A percentile compares a stretch with the other conserved stretches of the same genome.
Conservation (phyloP, 2,888 invertebrate genomes). For the Bruchidius siliquastri region DNA sequence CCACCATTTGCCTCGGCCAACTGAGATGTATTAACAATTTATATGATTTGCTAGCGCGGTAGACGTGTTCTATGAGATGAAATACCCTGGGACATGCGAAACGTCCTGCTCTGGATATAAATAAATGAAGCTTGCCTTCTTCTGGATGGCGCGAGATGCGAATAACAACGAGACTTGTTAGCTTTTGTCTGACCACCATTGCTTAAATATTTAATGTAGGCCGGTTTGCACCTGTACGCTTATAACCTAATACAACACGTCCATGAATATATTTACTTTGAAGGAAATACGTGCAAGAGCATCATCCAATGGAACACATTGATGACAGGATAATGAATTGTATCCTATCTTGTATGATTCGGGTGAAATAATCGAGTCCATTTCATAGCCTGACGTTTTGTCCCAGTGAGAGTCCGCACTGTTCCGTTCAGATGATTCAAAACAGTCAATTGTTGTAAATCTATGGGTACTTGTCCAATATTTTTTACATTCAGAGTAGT, state of each 20-base stretch:
- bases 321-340: too few species aligned
- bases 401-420: too few species aligned
- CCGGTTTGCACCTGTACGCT: not conserved
- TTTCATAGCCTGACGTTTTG: too few species aligned
- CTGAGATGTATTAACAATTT: not conserved
- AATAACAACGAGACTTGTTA: not conserved
- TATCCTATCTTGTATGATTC: too few species aligned
- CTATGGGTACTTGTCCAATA: too few species aligned
- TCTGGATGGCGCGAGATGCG: not conserved
- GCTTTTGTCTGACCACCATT: not conserved
- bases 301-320: too few species aligned
- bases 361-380: too few species aligned
- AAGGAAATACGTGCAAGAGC: too few species aligned
- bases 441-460: too few species aligned
- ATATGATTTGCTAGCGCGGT: not conserved
- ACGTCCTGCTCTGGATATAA: not conserved
- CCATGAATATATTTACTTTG: too few species aligned
- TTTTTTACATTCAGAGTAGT: too few species aligned
- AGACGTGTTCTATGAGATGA: not conserved
- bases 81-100: not conserved
- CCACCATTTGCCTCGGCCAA: not conserved
- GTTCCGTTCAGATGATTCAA: too few species aligned
- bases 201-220: not conserved
- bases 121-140: not conserved
- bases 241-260: not conserved